phyloP scores from a whole-genome alignment of 1,140 invertebrate species.

The Rhyacophila brunnea region DNA sequence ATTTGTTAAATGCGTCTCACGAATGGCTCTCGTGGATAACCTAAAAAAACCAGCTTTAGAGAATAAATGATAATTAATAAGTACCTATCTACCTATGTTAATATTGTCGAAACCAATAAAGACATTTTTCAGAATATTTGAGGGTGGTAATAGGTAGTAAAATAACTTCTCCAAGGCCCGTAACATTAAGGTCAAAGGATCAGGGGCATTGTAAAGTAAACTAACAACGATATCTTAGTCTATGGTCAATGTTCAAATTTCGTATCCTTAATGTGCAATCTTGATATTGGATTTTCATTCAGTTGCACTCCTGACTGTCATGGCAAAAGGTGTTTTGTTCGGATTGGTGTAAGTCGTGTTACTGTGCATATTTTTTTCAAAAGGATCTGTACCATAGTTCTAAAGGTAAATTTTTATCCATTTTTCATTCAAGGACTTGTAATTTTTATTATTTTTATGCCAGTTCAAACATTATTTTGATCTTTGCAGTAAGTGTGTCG shows the following conservation, averaged over 20 bases:
- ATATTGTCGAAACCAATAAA: no score
- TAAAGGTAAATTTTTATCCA: background rate
- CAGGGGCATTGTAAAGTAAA: no score
- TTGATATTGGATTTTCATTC: slow-evolving; percentile 8
- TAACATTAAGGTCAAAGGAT: no score
- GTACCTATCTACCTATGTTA: no score
- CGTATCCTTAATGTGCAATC: slow-evolving; percentile 1
- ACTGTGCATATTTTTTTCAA: slow-evolving; percentile 12
- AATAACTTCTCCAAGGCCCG: no score
- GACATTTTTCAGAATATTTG: no score
- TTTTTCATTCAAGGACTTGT: background rate
- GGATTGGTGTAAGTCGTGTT: slow-evolving; percentile 13
- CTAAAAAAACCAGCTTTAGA: no score
- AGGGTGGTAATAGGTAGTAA: no score
- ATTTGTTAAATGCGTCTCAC: no score
- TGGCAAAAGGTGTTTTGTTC: slow-evolving; percentile 27
- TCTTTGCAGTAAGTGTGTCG: slow-evolving; percentile 17
- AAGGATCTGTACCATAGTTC: slow-evolving; percentile 11
- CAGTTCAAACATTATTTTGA: background rate
- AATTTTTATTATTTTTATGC: background rate
- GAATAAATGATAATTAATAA: no score
- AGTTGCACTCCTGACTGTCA: slow-evolving; percentile 27
- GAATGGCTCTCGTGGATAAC: no score
- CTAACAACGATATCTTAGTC: no score
- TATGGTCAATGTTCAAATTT: background rate